Evolutionary conservation across 2,113 vertebrate genomes (phyloP).

Genomic region (Porphyrio hochstetteri): DNA sequence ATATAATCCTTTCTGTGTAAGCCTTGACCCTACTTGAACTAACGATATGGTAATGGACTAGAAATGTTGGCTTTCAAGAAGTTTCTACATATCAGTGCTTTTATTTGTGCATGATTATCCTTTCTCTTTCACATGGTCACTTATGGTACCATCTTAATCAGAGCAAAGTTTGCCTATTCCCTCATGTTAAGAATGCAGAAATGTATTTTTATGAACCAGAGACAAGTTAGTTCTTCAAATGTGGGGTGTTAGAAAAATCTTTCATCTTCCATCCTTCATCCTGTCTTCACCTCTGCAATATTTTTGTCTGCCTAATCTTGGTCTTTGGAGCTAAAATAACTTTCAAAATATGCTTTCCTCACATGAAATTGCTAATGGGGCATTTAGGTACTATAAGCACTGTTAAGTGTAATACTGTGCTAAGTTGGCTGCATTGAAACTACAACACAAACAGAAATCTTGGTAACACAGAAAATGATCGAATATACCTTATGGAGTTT

Average conservation of each 20-base stretch:
- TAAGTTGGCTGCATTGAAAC: background rate
- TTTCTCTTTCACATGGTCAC: background rate
- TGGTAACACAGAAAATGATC: background rate
- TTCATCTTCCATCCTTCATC: background rate
- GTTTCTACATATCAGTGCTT: background rate
- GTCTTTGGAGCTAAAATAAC: background rate
- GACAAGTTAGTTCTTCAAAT: background rate
- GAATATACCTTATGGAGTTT: background rate
- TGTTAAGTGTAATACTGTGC: background rate
- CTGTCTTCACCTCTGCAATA: background rate
- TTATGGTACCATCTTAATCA: background rate
- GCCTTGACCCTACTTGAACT: background rate
- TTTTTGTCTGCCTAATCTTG: constrained; percentile 8
- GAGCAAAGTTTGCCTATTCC: background rate
- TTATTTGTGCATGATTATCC: background rate
- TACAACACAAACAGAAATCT: background rate
- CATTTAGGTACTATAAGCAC: background rate
- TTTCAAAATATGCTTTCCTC: background rate
- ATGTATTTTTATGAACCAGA: background rate
- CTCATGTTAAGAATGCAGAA: background rate
- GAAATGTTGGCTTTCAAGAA: background rate
- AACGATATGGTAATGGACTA: background rate
- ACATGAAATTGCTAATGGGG: background rate
- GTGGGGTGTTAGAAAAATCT: background rate
- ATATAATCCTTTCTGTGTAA: background rate